phyloP scores from a whole-genome alignment of 2,888 invertebrate genomes.

The Drosophila yooni region DNA sequence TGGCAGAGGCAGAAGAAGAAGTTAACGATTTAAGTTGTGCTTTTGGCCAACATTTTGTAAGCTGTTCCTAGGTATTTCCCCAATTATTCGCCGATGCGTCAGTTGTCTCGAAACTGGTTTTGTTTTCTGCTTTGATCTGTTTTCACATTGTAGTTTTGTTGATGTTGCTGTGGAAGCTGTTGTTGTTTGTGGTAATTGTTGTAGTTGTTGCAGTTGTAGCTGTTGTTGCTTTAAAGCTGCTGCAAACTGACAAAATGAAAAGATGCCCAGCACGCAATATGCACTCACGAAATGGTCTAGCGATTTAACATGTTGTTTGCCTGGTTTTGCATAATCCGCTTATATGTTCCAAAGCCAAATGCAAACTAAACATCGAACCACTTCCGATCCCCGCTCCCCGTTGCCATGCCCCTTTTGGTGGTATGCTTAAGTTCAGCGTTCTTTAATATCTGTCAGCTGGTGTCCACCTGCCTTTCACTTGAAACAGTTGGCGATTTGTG shows the following conservation, averaged over 20 bases:
- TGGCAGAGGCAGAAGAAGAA: not conserved
- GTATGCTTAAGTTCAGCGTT: conserved; percentile 33
- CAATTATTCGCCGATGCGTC: conserved; percentile 50
- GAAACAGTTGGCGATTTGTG: conserved; percentile 28
- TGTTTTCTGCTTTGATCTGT: not conserved
- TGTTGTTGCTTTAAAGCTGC: not conserved
- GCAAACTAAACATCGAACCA: conserved; percentile 44
- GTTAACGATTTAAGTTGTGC: not conserved
- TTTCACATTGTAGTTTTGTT: conserved; percentile 6
- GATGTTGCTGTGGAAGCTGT: not conserved
- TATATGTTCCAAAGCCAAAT: conserved; percentile 27
- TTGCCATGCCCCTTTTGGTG: not conserved
- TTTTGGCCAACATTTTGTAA: not conserved
- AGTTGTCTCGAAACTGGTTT: conserved; percentile 25
- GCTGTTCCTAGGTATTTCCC: conserved; percentile 49
- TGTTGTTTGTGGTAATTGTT: not conserved
- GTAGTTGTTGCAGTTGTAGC: not conserved
- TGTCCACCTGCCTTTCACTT: conserved; percentile 59
- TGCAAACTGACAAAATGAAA: not conserved
- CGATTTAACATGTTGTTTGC: conserved; percentile 11
- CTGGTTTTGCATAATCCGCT: conserved; percentile 61
- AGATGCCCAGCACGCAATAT: not conserved
- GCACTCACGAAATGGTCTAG: conserved; percentile 8
- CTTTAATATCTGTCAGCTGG: conserved; percentile 32
- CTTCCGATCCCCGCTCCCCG: not conserved